A percentile compares a stretch with the other conserved stretches of the same genome.
These are phyloP conservation scores for Arnoldichthys spilopterus DNA, from an alignment of 2,797 vertebrate species.

Conservation along the genomic window DNA sequence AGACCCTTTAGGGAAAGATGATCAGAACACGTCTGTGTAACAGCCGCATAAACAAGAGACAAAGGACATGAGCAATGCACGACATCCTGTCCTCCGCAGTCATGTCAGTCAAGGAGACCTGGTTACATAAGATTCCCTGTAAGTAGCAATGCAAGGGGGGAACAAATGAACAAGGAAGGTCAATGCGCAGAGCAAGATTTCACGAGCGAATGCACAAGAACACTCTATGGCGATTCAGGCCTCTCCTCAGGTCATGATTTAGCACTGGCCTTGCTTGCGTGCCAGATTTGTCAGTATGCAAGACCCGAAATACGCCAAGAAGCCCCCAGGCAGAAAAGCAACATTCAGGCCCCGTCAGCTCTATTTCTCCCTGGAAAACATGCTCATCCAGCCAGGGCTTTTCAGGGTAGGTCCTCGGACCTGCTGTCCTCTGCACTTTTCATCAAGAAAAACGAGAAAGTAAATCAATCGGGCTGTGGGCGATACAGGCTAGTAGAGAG, in stretches of 20 bases:
- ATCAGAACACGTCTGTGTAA: conserved; percentile 3
- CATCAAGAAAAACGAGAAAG: background rate
- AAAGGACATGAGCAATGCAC: background rate
- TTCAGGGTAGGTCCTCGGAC: background rate
- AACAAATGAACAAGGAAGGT: background rate
- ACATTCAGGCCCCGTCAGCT: conserved; percentile 13
- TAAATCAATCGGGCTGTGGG: conserved; percentile 22
- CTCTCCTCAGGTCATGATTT: conserved; percentile 2
- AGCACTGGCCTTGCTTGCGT: background rate
- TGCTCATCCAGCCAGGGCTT: background rate
- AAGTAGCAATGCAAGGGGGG: conserved; percentile 21
- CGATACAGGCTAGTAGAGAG: conserved; percentile 3
- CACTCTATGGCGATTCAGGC: conserved; percentile 4
- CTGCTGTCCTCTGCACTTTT: conserved; percentile 11
- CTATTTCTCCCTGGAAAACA: conserved; percentile 20
- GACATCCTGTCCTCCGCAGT: conserved; percentile 9
- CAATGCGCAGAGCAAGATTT: conserved; percentile 24
- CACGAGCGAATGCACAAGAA: conserved; percentile 22
- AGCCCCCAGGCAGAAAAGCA: conserved; percentile 13
- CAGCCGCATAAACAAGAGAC: background rate
- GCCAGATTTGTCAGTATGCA: background rate
- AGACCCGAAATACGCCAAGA: conserved; percentile 5
- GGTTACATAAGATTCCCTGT: conserved; percentile 38
- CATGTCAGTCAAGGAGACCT: conserved; percentile 1
- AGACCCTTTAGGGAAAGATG: conserved; percentile 30